Evolutionary conservation across 2,797 vertebrate genomes (phyloP), one percentile per base, ranked within the genome.

Genomic region (Hoplostethus mediterraneus): DNA sequence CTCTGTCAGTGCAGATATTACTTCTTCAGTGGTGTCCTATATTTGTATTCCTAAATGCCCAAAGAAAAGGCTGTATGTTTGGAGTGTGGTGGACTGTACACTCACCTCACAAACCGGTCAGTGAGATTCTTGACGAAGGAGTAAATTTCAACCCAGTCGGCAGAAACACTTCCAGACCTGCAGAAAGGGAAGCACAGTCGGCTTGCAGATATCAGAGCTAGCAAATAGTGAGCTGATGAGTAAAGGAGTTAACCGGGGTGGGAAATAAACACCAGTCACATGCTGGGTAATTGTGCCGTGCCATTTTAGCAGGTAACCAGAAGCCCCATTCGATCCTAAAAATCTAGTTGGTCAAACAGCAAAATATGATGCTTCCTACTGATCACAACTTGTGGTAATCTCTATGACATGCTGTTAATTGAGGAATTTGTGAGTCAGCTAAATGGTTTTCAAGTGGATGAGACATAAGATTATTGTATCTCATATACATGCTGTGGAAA

Each of bases 61-160:
- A 8, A 8, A 40, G 49, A 73, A 14, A 45, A 6, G 21, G 21
- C 21, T 21, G 21, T 21, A 21, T 21, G 21, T 21, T 21, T 21
- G 21, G 21, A 21, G 21, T 21, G 21, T 21, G 21, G 21, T 21
- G 21, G n/a, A 44, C 21, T 53, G 59, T 25, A 8, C 42, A 84
- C 92, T 94, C 91, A 97, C 98, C 97, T 99, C 75, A 98, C 97
- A 84, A 99, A 99, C 92, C 96, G 94, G 49, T 98, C 96, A 0
- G 96, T 97, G 30, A 99, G 95, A 61, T 97, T 96, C 67, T 93
- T 91, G 48, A 98, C 98, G 66, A 99, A 99, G 25, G 94, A 87
- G 86, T 95, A 97, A 71, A 99, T 99, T 86, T 98, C 94, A 0
- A 56, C n/a, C 97, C 97, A 99, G 88, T 99, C 90, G 2, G 68